Evolutionary conservation across 2,797 vertebrate genomes (phyloP).

Genomic region (Eutrigla gurnardus): DNA sequence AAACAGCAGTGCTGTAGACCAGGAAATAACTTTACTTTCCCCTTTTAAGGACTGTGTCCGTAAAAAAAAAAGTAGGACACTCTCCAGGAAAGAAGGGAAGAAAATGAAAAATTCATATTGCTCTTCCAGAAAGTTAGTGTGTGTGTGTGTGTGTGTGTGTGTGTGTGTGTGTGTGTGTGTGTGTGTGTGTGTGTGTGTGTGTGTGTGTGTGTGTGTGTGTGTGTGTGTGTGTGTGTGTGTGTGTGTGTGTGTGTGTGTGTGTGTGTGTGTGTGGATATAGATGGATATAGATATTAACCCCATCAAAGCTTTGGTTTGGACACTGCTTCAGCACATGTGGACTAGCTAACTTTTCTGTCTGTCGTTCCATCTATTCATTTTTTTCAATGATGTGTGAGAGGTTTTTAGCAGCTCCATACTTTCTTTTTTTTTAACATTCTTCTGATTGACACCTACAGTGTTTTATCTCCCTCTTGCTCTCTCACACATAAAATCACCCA

Average conservation of each 20-base stretch:
- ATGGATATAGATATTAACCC: constrained; percentile 8
- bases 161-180: too few relatives aligned
- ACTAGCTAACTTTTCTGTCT: too few relatives aligned
- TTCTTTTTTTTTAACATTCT: too few relatives aligned
- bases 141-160: constrained; percentile 1
- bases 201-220: not conserved
- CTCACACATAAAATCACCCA: too few relatives aligned
- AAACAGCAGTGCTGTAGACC: not conserved
- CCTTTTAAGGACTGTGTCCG: not conserved
- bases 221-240: not conserved
- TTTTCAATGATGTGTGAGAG: constrained; percentile 16
- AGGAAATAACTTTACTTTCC: constrained; percentile 5
- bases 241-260: too few relatives aligned
- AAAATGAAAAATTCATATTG: not conserved
- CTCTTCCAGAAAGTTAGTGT: not conserved
- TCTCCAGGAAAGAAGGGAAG: not conserved
- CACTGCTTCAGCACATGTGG: not conserved
- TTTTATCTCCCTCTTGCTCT: too few relatives aligned
- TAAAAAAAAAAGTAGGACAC: not conserved
- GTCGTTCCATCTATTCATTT: not conserved
- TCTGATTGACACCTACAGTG: too few relatives aligned
- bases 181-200: too few relatives aligned
- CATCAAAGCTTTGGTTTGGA: constrained; percentile 3
- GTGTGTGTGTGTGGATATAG: not conserved
- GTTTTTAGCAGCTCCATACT: too few relatives aligned